A percentile compares a stretch with the other conserved stretches of the same genome.
These are phyloP conservation scores for Columbina picui DNA, from an alignment of 2,113 vertebrate genomes.

Conservation along the genomic window DNA sequence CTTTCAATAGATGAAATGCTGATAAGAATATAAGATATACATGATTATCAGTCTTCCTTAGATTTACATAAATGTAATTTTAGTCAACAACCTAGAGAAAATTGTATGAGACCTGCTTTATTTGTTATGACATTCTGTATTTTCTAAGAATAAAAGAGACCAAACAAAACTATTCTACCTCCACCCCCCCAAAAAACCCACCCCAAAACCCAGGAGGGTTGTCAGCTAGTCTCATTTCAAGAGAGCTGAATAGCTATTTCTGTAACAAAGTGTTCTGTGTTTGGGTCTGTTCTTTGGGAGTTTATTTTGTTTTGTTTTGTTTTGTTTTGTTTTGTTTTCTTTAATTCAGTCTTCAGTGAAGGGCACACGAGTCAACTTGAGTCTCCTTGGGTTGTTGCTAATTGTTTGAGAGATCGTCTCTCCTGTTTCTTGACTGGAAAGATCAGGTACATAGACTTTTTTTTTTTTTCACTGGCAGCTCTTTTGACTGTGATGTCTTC, in stretches of 20 bases:
- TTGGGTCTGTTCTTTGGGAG: not conserved
- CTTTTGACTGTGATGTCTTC: not conserved
- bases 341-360: not conserved
- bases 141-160: not conserved
- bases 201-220: not conserved
- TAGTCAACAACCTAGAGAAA: not conserved
- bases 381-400: not conserved
- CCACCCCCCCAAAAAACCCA: rapidly evolving
- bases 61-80: not conserved
- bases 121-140: not conserved
- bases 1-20: not conserved
- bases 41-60: not conserved
- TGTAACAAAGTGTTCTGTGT: not conserved
- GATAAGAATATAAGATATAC: not conserved
- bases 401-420: not conserved
- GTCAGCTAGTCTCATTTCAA: not conserved
- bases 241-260: not conserved
- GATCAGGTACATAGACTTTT: not conserved
- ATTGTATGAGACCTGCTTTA: not conserved
- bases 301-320: not conserved
- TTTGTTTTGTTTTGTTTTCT: not conserved
- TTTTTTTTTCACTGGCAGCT: not conserved
- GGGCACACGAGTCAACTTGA: not conserved
- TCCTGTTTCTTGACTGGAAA: not conserved
- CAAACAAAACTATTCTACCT: not conserved